These are phyloP conservation scores for Thymelicus sylvestris DNA, from an alignment of 2,888 invertebrate genomes.

Conservation along the genomic window DNA sequence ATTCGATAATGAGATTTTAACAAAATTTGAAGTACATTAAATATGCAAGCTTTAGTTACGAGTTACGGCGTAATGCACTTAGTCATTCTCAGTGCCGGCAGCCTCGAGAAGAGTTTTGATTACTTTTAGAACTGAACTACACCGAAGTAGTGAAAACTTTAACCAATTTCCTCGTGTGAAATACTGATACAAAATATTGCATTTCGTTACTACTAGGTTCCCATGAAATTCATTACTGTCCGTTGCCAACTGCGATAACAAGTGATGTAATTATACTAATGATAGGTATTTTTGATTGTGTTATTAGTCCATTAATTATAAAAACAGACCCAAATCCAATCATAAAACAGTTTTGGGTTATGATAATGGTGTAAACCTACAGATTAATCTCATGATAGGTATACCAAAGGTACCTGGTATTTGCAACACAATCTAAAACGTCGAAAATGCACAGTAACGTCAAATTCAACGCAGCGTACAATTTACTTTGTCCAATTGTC, in stretches of 20 bases:
- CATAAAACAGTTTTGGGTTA: too few species aligned
- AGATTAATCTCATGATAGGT: too few species aligned
- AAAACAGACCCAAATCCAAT: too few species aligned
- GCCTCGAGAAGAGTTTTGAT: constrained; percentile 8
- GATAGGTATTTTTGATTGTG: too few species aligned
- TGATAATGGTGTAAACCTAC: too few species aligned
- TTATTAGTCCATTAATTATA: too few species aligned
- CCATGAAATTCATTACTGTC: too few species aligned
- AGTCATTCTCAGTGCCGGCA: constrained; percentile 2
- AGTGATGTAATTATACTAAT: too few species aligned
- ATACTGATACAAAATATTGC: too few species aligned
- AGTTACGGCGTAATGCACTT: background rate
- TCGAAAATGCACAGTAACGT: background rate
- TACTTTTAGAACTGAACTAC: constrained; percentile 2
- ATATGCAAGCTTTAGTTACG: background rate
- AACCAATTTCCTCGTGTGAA: constrained; percentile 14
- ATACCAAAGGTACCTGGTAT: background rate
- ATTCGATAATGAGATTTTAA: constrained; percentile 18
- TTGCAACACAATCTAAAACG: background rate
- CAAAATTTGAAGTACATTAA: constrained; percentile 1
- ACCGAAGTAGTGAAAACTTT: constrained; percentile 16
- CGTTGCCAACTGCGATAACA: too few species aligned
- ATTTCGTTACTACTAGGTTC: too few species aligned
- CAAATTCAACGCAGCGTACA: constrained; percentile 18
- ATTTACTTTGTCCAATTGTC: constrained; percentile 17